Evolutionary conservation across 2,888 invertebrate species (phyloP).

Genomic region (Volucella inanis): DNA sequence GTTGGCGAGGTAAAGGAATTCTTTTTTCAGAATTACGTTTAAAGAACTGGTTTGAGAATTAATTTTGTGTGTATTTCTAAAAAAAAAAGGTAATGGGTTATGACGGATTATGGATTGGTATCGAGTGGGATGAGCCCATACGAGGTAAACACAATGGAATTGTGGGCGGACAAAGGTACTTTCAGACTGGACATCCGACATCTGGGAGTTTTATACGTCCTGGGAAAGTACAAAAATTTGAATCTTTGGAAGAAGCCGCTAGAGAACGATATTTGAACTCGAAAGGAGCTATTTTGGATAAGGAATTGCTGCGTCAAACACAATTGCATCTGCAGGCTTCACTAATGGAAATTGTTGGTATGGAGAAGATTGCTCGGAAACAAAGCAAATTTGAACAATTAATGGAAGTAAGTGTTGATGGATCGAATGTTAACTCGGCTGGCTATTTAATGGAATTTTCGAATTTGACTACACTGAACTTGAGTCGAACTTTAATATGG

Average conservation of each 20-base stretch:
- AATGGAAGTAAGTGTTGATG: slow-evolving; percentile 80
- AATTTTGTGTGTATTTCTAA: neutral
- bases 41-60: slow-evolving; percentile 76
- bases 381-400: slow-evolving; percentile 84
- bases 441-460: slow-evolving; percentile 86
- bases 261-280: slow-evolving; percentile 85
- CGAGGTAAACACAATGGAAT: slow-evolving; percentile 97
- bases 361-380: slow-evolving; percentile 90
- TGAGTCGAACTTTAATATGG: slow-evolving; percentile 82
- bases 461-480: slow-evolving; percentile 80
- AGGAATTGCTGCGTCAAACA: slow-evolving; percentile 85
- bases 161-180: slow-evolving; percentile 92
- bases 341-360: slow-evolving; percentile 94
- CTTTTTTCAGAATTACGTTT: slow-evolving; percentile 66
- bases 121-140: slow-evolving; percentile 96
- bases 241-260: slow-evolving; percentile 90
- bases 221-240: slow-evolving; percentile 89
- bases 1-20: slow-evolving; percentile 85
- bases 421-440: slow-evolving; percentile 85
- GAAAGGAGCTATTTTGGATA: slow-evolving; percentile 84
- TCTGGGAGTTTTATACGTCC: slow-evolving; percentile 95
- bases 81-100: slow-evolving; percentile 86
- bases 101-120: slow-evolving; percentile 92
- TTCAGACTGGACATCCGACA: slow-evolving; percentile 89
- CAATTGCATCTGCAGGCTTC: slow-evolving; percentile 91